A percentile compares a stretch with the other conserved stretches of the same genome.
Conservation (phyloP, 92 coral and sea anemone genomes). For the Scolanthus callimorphus region DNA sequence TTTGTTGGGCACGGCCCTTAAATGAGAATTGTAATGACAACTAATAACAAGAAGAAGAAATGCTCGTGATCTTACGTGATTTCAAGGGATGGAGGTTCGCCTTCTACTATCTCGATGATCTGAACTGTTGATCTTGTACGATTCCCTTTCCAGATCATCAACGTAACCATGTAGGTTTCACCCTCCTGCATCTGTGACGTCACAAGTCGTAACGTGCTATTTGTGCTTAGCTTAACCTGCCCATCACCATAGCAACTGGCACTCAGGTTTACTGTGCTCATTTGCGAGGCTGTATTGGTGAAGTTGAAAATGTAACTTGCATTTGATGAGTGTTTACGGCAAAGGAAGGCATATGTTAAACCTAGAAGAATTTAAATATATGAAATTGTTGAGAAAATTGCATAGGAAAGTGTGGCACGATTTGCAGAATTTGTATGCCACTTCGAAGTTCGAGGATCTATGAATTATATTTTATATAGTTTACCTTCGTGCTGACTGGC, state of each 20-base stretch:
- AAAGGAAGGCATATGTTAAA: no score
- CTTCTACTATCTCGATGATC: conserved; percentile 36
- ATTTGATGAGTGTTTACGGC: no score
- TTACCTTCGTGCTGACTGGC: conserved; percentile 25
- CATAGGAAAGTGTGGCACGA: no score
- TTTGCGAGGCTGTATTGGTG: background rate
- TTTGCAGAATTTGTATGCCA: no score
- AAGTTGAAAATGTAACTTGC: background rate
- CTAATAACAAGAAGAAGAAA: background rate
- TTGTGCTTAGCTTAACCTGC: conserved; percentile 12
- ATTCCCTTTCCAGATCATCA: conserved; percentile 28
- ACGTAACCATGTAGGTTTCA: conserved; percentile 25
- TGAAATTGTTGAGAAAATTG: no score
- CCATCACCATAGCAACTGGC: conserved; percentile 46
- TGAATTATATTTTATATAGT: no score
- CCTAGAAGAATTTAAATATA: no score
- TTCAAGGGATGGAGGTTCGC: conserved; percentile 38
- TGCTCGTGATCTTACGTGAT: conserved; percentile 26
- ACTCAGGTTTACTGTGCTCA: background rate
- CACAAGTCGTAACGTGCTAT: conserved; percentile 5
- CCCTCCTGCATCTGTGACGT: conserved; percentile 34
- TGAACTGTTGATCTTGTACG: conserved; percentile 31
- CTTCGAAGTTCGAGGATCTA: no score
- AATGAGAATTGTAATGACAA: no score
- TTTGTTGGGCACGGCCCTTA: no score